These are phyloP conservation scores for Leptodactylus fuscus DNA, from an alignment of 2,113 vertebrate genomes.

Conservation along the genomic window DNA sequence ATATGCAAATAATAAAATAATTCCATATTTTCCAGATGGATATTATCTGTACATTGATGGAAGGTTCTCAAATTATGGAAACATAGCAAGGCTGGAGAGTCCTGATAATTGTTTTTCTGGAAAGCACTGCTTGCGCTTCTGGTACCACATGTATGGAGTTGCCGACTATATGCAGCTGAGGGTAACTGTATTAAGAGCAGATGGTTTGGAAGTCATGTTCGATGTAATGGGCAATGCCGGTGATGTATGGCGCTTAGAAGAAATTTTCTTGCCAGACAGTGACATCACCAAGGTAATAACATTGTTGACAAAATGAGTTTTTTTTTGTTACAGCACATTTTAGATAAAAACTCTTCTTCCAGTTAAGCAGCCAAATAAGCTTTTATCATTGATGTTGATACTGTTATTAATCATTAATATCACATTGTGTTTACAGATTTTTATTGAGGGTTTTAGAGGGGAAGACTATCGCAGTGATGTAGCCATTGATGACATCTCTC, in stretches of 20 bases:
- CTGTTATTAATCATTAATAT: too few relatives aligned
- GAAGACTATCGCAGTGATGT: slow-evolving; percentile 70
- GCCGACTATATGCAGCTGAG: slow-evolving; percentile 72
- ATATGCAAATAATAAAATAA: not conserved
- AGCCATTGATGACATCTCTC: slow-evolving; percentile 66
- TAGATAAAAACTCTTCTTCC: too few relatives aligned
- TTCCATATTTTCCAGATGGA: slow-evolving; percentile 68
- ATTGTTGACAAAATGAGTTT: not conserved
- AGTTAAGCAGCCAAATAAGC: not conserved
- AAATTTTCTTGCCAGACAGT: slow-evolving; percentile 64
- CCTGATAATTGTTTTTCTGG: slow-evolving; percentile 68
- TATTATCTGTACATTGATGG: slow-evolving; percentile 81
- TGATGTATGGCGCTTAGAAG: slow-evolving; percentile 68
- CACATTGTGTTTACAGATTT: slow-evolving; percentile 30
- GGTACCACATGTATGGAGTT: slow-evolving; percentile 83
- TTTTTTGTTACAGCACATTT: not conserved
- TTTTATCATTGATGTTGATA: too few relatives aligned
- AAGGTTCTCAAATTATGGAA: slow-evolving; percentile 62
- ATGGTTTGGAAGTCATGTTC: slow-evolving; percentile 63
- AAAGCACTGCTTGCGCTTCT: slow-evolving; percentile 78
- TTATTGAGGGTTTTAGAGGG: slow-evolving; percentile 31
- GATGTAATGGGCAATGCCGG: slow-evolving; percentile 70
- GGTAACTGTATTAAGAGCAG: slow-evolving; percentile 68
- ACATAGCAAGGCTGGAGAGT: slow-evolving; percentile 73
- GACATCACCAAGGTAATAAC: slow-evolving; percentile 70